phyloP scores from a whole-genome alignment of 35 echinoderm and acorn worm genomes.

The Holothuria glaberrima region DNA sequence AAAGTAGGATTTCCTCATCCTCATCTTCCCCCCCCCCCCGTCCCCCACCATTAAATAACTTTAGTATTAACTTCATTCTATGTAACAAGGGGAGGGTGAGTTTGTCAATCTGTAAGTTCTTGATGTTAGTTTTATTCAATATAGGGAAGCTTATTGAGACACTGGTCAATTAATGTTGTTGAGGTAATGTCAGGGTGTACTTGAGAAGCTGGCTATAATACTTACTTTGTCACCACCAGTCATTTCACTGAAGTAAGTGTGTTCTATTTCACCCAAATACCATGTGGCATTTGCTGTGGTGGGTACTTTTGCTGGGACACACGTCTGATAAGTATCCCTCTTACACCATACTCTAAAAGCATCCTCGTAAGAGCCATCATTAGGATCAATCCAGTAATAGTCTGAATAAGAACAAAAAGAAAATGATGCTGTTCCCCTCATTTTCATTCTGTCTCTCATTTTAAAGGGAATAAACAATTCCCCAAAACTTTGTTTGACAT shows the following conservation, averaged over 20 bases:
- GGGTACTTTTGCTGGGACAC: conserved; percentile 31
- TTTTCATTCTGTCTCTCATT: background rate
- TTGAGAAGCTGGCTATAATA: too few species aligned
- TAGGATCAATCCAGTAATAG: conserved; percentile 76
- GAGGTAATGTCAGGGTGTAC: too few species aligned
- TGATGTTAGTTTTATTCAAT: too few species aligned
- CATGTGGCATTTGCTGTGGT: conserved; percentile 58
- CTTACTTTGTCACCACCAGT: conserved; percentile 46
- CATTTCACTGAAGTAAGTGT: conserved; percentile 54
- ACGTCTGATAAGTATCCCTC: conserved; percentile 28
- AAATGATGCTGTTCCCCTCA: background rate
- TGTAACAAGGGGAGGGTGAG: too few species aligned
- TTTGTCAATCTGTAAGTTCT: too few species aligned
- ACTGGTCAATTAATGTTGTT: too few species aligned
- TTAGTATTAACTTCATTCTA: too few species aligned
- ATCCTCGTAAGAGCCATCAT: conserved; percentile 65
- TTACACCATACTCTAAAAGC: conserved; percentile 64
- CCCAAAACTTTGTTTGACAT: too few species aligned
- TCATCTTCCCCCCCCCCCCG: too few species aligned
- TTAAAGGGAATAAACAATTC: background rate
- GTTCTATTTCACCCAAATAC: conserved; percentile 18
- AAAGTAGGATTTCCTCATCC: too few species aligned
- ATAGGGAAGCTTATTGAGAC: too few species aligned
- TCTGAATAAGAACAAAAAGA: conserved; percentile 4
- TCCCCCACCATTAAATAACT: too few species aligned